Conservation (phyloP, 2,797 vertebrate genomes). For the Peromyscus attwateri region DNA sequence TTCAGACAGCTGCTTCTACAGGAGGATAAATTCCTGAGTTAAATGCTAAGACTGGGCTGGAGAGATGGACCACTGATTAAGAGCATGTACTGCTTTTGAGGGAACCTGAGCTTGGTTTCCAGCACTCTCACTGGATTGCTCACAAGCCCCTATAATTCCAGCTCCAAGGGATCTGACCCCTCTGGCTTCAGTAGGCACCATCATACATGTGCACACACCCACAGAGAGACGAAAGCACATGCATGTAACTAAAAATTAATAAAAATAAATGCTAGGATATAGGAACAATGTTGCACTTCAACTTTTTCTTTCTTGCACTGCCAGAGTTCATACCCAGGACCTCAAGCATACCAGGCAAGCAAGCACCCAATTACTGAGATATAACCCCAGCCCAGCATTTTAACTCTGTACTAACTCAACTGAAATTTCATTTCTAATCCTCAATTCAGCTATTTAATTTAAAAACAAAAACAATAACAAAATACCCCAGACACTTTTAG, state of each 20-base stretch:
- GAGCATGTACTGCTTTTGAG: background rate
- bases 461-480: background rate
- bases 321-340: background rate
- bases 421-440: background rate
- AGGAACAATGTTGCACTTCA: background rate
- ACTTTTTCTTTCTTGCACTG: background rate
- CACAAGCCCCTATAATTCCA: background rate
- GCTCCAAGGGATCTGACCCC: no score
- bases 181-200: background rate
- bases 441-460: background rate
- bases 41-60: background rate
- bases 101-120: background rate
- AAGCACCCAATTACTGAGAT: background rate
- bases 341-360: background rate
- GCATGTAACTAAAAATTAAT: background rate
- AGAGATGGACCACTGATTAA: background rate
- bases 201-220: background rate
- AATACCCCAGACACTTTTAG: background rate
- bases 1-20: background rate
- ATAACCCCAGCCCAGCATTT: background rate
- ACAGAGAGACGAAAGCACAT: background rate
- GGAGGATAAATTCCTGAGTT: conserved; percentile 4
- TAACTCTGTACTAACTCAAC: conserved; percentile 24
- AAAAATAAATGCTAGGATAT: background rate
- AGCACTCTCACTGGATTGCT: background rate